A percentile compares a stretch with the other conserved stretches of the same genome.
Conservation (phyloP, 1,140 invertebrate species). For the Scylla paramamosain region DNA sequence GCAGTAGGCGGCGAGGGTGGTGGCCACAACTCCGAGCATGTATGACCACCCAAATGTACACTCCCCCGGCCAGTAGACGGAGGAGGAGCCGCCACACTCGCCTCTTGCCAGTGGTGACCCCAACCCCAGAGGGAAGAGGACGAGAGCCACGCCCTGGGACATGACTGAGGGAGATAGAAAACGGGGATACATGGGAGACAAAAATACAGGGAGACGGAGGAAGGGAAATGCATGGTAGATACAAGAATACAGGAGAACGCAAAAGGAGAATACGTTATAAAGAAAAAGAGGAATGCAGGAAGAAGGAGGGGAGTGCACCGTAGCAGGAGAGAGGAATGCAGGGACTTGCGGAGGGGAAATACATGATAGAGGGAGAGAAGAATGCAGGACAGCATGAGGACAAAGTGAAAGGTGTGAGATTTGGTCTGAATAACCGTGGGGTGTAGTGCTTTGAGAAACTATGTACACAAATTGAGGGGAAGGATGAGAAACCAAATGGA, state of each 20-base stretch:
- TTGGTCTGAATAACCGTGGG: no score
- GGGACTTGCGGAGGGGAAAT: no score
- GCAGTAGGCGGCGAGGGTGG: conserved; percentile 64
- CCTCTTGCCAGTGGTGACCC: conserved; percentile 57
- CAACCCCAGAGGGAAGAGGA: conserved; percentile 63
- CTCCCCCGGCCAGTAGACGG: conserved; percentile 66
- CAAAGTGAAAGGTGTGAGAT: no score
- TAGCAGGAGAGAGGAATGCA: no score
- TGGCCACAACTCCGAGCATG: conserved; percentile 65
- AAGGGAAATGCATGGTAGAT: not conserved
- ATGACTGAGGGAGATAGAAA: conserved; percentile 41
- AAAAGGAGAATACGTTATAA: not conserved
- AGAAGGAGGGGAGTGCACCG: not conserved
- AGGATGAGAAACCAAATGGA: no score
- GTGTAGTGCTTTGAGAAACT: no score
- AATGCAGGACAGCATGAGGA: no score
- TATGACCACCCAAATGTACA: conserved; percentile 70
- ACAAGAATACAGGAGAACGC: not conserved
- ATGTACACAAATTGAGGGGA: no score
- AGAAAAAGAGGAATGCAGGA: not conserved
- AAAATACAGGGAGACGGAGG: not conserved
- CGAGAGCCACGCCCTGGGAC: conserved; percentile 67
- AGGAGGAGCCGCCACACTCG: conserved; percentile 65
- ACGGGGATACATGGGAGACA: not conserved
- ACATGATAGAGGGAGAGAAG: not conserved